Evolutionary conservation across 2,888 invertebrate genomes (phyloP), one percentile per base, ranked within the genome.

Genomic region (Augochlorella aurata): DNA sequence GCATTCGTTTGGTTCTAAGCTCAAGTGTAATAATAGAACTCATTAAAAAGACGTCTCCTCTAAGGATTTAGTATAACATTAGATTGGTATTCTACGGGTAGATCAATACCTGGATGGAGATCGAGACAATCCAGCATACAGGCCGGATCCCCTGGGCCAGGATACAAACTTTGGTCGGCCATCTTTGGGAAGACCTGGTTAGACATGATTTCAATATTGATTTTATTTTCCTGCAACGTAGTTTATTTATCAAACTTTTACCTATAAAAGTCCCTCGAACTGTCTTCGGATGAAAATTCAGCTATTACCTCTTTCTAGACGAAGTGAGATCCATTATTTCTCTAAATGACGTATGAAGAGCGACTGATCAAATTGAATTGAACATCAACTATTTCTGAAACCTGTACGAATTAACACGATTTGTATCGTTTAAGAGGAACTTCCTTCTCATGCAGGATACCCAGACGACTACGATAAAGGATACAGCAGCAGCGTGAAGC

Each of bases 121-220:
- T 81, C 88, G 92, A 65, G 93, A 93, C 76, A 88, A 90, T 76
- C 90, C 92, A 44, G 92, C 91, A 45, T 93, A 93, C 80, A 91
- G 94, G 81, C 94, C 94, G 3, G 94, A 94, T 90, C 94, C 94
- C 24, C 84, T 94, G 45, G 94, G 94, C 4, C 94, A 94, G 85
- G 94, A 94, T 75, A 94, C 94, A 10, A 94, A 93, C 83, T 94
- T 93, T 77, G 94, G 94, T 5, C 90, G 94, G 86, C 94, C 94
- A n/a, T 94, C 93, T 49, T 88, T 93, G 3, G 93, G 93, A 76
- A 89, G 92, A 90, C 93, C 93, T 68, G 93, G 93, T 86, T 75
- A 84, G 81, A 67, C n/a, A 38, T 7, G 47, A 16, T 65, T 29
- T 24, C n/a, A 16, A 12, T 58, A n/a, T 24, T 2, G 38, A 24